Evolutionary conservation across 2,888 invertebrate species (phyloP).

Genomic region (Malacosoma neustria): DNA sequence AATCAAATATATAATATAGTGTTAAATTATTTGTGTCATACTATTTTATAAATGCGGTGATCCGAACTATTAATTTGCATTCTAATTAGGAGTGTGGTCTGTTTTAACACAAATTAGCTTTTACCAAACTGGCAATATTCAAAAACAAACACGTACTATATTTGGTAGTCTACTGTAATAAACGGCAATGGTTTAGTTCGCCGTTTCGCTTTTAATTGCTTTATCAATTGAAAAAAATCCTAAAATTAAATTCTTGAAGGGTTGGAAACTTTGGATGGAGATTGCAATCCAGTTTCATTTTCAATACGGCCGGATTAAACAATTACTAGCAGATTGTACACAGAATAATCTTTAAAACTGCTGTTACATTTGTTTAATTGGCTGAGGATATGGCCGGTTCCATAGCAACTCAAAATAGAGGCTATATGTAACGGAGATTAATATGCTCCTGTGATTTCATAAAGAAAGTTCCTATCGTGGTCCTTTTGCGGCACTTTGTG

Average conservation of each 20-base stretch:
- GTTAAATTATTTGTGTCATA: slow-evolving; percentile 33
- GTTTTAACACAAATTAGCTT: slow-evolving; percentile 61
- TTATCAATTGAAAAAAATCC: neutral
- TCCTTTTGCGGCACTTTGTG: too few relatives aligned
- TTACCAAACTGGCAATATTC: slow-evolving; percentile 36
- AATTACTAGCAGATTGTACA: too few relatives aligned
- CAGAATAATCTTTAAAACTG: too few relatives aligned
- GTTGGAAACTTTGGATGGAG: too few relatives aligned
- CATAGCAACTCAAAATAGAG: too few relatives aligned
- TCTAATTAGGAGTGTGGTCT: slow-evolving; percentile 56
- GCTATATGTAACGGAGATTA: too few relatives aligned
- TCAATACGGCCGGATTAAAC: too few relatives aligned
- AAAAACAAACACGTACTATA: slow-evolving; percentile 25
- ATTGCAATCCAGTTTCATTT: too few relatives aligned
- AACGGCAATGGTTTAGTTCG: neutral
- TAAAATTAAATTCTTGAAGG: neutral
- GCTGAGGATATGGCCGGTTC: too few relatives aligned
- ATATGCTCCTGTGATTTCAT: too few relatives aligned
- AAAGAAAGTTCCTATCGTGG: too few relatives aligned
- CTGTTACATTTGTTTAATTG: too few relatives aligned
- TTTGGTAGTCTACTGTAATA: neutral
- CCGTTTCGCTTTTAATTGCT: neutral
- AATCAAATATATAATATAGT: neutral
- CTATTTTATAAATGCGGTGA: slow-evolving; percentile 51
- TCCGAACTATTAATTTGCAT: slow-evolving; percentile 66